Percentiles rank a stretch among this genome's conserved stretches.
phyloP scores from a whole-genome alignment of 1,140 invertebrate species.

The Lepidurus couesii region DNA sequence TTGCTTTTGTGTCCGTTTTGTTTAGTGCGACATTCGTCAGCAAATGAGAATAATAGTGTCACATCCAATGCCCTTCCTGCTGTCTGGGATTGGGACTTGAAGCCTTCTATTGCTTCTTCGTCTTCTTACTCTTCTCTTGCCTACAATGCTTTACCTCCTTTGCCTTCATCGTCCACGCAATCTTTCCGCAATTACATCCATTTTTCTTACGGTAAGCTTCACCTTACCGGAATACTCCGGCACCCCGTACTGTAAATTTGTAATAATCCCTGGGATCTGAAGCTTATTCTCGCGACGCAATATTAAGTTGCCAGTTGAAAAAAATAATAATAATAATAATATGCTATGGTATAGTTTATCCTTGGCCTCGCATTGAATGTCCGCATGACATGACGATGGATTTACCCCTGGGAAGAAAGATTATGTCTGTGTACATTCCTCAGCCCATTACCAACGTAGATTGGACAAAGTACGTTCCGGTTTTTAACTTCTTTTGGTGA shows the following conservation, averaged over 20 bases:
- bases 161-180: conserved; percentile 19
- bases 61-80: conserved; percentile 1
- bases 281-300: too few relatives aligned
- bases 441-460: conserved; percentile 63
- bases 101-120: background rate
- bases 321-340: background rate
- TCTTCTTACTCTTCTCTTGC: conserved; percentile 16
- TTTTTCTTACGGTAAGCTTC: conserved; percentile 33
- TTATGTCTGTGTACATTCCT: conserved; percentile 53
- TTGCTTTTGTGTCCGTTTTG: background rate
- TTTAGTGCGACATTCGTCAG: background rate
- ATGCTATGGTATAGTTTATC: conserved; percentile 28
- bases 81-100: conserved; percentile 14
- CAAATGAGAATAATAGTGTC: background rate
- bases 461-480: conserved; percentile 50
- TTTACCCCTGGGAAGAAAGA: conserved; percentile 50
- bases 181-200: conserved; percentile 32
- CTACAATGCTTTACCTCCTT: conserved; percentile 5
- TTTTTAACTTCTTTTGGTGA: background rate
- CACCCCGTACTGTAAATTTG: background rate
- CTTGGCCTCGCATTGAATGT: conserved; percentile 34
- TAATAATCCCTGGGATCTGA: background rate
- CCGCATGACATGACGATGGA: conserved; percentile 48
- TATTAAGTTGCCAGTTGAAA: background rate
- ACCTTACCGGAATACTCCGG: background rate